Percentiles rank a stretch among this genome's conserved stretches.
These are phyloP conservation scores for Montipora capricornis DNA, from an alignment of 64 coral and sea anemone genomes.

Conservation along the genomic window DNA sequence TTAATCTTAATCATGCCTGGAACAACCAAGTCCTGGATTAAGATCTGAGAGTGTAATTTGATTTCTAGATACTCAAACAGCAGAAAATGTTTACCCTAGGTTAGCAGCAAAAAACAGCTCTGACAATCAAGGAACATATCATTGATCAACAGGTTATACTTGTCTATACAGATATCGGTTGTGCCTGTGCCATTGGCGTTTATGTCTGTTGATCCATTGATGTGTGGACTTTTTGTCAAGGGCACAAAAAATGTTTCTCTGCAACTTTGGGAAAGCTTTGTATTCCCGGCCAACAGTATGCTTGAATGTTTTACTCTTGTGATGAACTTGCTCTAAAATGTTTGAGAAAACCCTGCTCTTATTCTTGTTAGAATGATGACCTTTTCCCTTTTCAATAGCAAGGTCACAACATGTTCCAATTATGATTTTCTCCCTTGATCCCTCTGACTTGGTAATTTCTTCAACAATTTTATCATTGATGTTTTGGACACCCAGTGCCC, in stretches of 20 bases:
- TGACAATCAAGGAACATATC: too few species aligned
- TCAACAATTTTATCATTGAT: conserved; percentile 37
- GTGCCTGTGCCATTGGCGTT: conserved; percentile 38
- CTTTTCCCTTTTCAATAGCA: not conserved
- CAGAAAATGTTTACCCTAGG: too few species aligned
- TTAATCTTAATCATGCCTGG: too few species aligned
- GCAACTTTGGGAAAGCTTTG: conserved; percentile 22
- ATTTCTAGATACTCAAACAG: too few species aligned
- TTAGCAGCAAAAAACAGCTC: too few species aligned
- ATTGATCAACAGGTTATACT: too few species aligned
- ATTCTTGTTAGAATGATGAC: conserved; percentile 55
- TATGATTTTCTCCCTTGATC: conserved; percentile 40
- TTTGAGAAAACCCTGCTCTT: conserved; percentile 11
- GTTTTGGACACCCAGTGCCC: conserved; percentile 39
- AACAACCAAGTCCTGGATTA: too few species aligned
- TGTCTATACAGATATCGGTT: conserved; percentile 17
- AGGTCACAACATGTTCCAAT: conserved; percentile 40
- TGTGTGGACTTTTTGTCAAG: conserved; percentile 14
- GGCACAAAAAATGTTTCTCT: conserved; percentile 12
- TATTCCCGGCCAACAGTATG: conserved; percentile 26
- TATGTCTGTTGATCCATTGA: conserved; percentile 45
- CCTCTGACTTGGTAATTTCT: conserved; percentile 44
- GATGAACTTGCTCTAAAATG: conserved; percentile 48
- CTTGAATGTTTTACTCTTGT: not conserved
- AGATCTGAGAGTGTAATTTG: too few species aligned